These are phyloP conservation scores for Labroides dimidiatus DNA, from an alignment of 2,797 vertebrate species.

Conservation along the genomic window DNA sequence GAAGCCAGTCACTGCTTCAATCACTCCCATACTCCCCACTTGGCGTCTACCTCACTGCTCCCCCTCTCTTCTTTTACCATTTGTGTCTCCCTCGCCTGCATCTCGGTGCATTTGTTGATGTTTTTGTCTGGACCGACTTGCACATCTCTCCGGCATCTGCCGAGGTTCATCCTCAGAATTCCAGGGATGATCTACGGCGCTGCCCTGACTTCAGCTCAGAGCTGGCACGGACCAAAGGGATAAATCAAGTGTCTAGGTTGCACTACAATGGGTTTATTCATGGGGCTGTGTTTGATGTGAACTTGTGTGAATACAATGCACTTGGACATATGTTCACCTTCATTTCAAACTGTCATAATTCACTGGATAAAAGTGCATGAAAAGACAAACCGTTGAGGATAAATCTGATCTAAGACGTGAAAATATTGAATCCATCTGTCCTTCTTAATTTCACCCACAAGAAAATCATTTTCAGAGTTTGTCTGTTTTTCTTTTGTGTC, in stretches of 20 bases:
- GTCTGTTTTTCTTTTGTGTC: slow-evolving; percentile 14
- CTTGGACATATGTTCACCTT: slow-evolving; percentile 34
- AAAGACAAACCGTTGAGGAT: slow-evolving; percentile 6
- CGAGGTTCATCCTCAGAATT: slow-evolving; percentile 56
- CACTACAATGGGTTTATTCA: slow-evolving; percentile 44
- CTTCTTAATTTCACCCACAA: slow-evolving; percentile 18
- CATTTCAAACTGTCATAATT: slow-evolving; percentile 18
- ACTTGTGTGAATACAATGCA: slow-evolving; percentile 35
- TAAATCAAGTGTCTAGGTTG: slow-evolving; percentile 55
- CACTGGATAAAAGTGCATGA: neutral
- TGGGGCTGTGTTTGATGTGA: slow-evolving; percentile 12
- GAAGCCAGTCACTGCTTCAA: slow-evolving; percentile 39
- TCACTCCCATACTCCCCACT: slow-evolving; percentile 27
- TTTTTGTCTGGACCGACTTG: slow-evolving; percentile 57
- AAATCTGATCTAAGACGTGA: slow-evolving; percentile 18
- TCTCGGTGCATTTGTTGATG: slow-evolving; percentile 55
- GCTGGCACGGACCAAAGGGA: slow-evolving; percentile 41
- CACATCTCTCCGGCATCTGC: slow-evolving; percentile 54
- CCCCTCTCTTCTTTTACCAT: slow-evolving; percentile 18
- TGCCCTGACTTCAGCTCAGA: slow-evolving; percentile 32
- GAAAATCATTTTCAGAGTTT: slow-evolving; percentile 6
- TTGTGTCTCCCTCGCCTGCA: slow-evolving; percentile 29
- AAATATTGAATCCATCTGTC: neutral
- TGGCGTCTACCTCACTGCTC: slow-evolving; percentile 16
- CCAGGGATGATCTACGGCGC: slow-evolving; percentile 60